A percentile compares a stretch with the other conserved stretches of the same genome.
These are phyloP conservation scores for Heliconius sara DNA, from an alignment of 2,888 invertebrate species.

Conservation along the genomic window DNA sequence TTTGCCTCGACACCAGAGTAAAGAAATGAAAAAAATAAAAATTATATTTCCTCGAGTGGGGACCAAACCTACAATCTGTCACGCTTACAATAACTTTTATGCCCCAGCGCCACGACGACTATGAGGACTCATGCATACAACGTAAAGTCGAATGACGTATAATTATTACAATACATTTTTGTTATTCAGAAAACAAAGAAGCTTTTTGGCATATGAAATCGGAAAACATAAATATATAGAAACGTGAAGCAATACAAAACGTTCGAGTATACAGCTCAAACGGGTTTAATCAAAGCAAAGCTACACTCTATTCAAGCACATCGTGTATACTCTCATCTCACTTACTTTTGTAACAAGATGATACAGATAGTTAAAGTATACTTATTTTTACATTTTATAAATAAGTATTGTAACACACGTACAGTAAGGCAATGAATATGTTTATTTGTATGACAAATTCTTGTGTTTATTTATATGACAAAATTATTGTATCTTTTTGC, in stretches of 20 bases:
- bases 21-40: no score
- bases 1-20: no score
- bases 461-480: no score
- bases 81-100: no score
- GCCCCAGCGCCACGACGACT: no score
- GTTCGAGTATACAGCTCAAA: conserved; percentile 61
- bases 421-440: neutral
- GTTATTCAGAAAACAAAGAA: conserved; percentile 60
- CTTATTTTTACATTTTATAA: neutral
- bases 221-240: conserved; percentile 60
- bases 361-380: conserved; percentile 3
- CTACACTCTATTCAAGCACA: conserved; percentile 62
- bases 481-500: no score
- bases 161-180: conserved; percentile 41
- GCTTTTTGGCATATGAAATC: conserved; percentile 62
- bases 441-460: no score
- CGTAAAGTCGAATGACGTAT: neutral
- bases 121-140: no score
- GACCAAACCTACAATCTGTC: no score
- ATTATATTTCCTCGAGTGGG: no score
- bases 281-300: conserved; percentile 76
- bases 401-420: neutral
- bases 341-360: conserved; percentile 9
- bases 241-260: conserved; percentile 61
- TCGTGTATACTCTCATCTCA: conserved; percentile 15